Evolutionary conservation across 2,113 vertebrate genomes (phyloP), one percentile per base, ranked within the genome.

Genomic region (Paradoxurus hermaphroditus): DNA sequence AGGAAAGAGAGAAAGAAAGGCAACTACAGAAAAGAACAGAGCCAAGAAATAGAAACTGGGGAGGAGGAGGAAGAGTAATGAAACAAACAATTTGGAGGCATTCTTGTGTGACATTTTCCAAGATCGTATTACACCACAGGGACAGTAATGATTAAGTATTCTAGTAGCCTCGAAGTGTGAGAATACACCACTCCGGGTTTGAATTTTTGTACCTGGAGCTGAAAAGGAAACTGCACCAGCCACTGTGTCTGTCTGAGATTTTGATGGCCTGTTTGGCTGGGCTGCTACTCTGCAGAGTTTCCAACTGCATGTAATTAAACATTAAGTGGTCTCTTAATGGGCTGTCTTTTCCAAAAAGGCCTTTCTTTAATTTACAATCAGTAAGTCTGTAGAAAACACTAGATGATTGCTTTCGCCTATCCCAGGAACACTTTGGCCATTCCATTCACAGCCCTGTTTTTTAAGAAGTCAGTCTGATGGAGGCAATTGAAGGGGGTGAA

Each of bases 11-110:
- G 72, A 62, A 87, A 73, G 59, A 92, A 56, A 62, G 82, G 63
- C 41, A 75, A 0, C 2, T 49, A 39, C 77, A 94, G 82, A 89
- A 97, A 95, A 97, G 93, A 96, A 72, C 67, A 75, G 93, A 36
- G 84, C 94, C 92, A 89, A 97, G 98, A 97, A 97, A 96, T 36
- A 97, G 96, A 95, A 97, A 94, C 95, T 93, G n/a, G 84, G 44
- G 56, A 49, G 59, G 77, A 97, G 83, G 85, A 95, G 97, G 86
- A 90, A 88, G 81, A 92, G 39, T 8, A 86, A 91, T 95, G 94
- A 97, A 91, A 98, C 96, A 96, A 95, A 73, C 49, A 31, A 70
- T 96, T 91, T 87, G 86, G 65, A 96, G 51, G 85, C 93, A 97
- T 92, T 93, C 93, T 95, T 95, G 73, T 41, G 75, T 72, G 97